Percentiles rank a stretch among this genome's conserved stretches.
These are phyloP conservation scores for Drosophila pallidifrons DNA, from an alignment of 1,140 invertebrate genomes.

Conservation along the genomic window DNA sequence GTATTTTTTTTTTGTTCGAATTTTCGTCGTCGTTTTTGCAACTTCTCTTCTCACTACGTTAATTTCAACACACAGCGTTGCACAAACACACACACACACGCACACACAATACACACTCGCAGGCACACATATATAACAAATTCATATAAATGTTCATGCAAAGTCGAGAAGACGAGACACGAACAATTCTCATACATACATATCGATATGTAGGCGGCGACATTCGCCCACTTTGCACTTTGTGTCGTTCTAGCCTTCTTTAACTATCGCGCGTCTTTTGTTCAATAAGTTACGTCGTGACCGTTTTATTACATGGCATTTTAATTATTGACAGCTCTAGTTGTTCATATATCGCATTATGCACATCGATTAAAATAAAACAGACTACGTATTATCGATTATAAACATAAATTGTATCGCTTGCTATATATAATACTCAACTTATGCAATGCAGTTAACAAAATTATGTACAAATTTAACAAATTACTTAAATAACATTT, in stretches of 20 bases:
- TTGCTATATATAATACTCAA: not conserved
- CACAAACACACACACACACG: constrained; percentile 44
- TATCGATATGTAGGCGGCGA: constrained; percentile 52
- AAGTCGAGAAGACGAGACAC: constrained; percentile 8
- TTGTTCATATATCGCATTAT: constrained; percentile 14
- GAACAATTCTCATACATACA: constrained; percentile 32
- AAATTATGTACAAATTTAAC: too few species aligned
- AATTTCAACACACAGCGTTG: constrained; percentile 69
- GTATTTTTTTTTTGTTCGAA: constrained; percentile 40
- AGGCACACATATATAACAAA: constrained; percentile 3
- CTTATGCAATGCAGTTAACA: too few species aligned
- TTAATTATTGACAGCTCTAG: constrained; percentile 20
- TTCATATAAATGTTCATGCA: constrained; percentile 13
- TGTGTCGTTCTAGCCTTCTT: constrained; percentile 29
- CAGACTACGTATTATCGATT: constrained; percentile 26
- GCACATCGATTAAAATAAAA: constrained; percentile 3
- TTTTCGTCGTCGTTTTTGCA: constrained; percentile 53
- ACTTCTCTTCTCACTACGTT: constrained; percentile 71
- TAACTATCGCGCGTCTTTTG: constrained; percentile 48
- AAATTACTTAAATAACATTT: too few species aligned
- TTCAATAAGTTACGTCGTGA: constrained; percentile 44
- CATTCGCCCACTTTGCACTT: constrained; percentile 52
- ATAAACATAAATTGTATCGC: not conserved
- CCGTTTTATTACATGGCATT: constrained; percentile 24
- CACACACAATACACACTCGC: constrained; percentile 17